Evolutionary conservation across 2,888 invertebrate genomes (phyloP), one percentile per base, ranked within the genome.

Genomic region (Reticulitermes lucifugus): DNA sequence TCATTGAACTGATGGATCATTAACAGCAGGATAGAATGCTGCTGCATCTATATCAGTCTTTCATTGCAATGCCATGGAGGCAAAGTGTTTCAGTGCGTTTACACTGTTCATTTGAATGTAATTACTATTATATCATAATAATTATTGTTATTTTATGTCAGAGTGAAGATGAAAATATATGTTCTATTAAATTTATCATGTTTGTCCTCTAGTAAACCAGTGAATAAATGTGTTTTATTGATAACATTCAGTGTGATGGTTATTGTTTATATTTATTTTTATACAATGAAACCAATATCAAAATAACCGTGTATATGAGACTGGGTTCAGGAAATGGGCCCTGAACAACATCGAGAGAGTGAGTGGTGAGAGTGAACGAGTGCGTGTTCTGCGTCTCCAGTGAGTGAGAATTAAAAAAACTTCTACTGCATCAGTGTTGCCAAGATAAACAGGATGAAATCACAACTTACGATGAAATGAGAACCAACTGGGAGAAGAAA

Each of bases 1-100:
- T 97, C 90, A 95, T 96, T 89, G 96, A 97, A 92, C 92, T 96
- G 90, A 94, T 95, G 89, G 93, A 93, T 90, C 93, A 93, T 90
- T 93, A 87, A 83, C 21, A 83, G 14, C 70, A 83, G 43, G 46
- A 75, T 46, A 21, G 14, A 82, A 22, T 60, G 46, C n/a, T 55
- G 75, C 35, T 35, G 29, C 85, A 60, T 41, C 59, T 60, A 75
- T 59, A 75, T 51, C 25, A 82, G 81, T 85, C 82, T 84, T 84
- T 79, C 77, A 65, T 79, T 79, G 79, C 55, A 59, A 55, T 80
- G 80, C 59, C 80, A 29, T 35, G 60, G 46, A 70, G 51, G 84
- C 80, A 60, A 73, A 83, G 83, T 85, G 77, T 85, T 83, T 85
- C 83, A 83, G 70, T 79, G 60, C 59, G 29, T 55, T 77, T 41